Evolutionary conservation across 1,140 invertebrate species (phyloP).

Genomic region (Anagrus nilaparvatae): DNA sequence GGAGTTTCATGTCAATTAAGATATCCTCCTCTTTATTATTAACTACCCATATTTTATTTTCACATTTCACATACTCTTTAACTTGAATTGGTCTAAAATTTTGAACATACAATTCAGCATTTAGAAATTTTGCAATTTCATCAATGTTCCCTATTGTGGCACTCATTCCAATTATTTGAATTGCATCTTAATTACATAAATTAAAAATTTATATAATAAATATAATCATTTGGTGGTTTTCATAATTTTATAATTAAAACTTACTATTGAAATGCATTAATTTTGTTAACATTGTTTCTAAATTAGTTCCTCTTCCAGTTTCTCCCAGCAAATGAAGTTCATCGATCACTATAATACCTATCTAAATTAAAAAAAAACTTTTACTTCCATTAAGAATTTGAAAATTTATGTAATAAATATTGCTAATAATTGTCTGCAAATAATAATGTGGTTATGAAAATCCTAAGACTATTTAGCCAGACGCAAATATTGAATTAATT

Average conservation of each 20-base stretch:
- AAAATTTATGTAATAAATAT: no score
- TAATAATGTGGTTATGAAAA: no score
- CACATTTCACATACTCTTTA: conserved; percentile 78
- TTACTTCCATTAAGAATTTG: no score
- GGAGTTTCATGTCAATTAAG: conserved; percentile 30
- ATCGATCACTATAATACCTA: conserved; percentile 74
- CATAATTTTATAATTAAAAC: no score
- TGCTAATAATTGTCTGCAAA: neutral
- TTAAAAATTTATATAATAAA: no score
- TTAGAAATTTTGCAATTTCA: conserved; percentile 66
- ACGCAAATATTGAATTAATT: no score
- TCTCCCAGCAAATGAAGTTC: conserved; percentile 94
- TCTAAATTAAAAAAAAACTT: conserved; percentile 22
- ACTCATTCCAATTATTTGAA: conserved; percentile 93
- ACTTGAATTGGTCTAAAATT: conserved; percentile 85
- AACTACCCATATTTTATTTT: conserved; percentile 59
- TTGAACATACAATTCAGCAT: conserved; percentile 70
- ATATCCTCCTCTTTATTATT: conserved; percentile 40
- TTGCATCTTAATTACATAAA: no score
- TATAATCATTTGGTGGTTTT: conserved; percentile 13
- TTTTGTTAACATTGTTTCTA: conserved; percentile 80
- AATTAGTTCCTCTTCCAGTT: conserved; percentile 60
- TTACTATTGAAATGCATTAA: conserved; percentile 60
- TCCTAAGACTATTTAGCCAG: no score
- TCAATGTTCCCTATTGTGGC: conserved; percentile 89